Evolutionary conservation across 2,113 vertebrate species (phyloP).

Genomic region (Heterotilapia buettikoferi): DNA sequence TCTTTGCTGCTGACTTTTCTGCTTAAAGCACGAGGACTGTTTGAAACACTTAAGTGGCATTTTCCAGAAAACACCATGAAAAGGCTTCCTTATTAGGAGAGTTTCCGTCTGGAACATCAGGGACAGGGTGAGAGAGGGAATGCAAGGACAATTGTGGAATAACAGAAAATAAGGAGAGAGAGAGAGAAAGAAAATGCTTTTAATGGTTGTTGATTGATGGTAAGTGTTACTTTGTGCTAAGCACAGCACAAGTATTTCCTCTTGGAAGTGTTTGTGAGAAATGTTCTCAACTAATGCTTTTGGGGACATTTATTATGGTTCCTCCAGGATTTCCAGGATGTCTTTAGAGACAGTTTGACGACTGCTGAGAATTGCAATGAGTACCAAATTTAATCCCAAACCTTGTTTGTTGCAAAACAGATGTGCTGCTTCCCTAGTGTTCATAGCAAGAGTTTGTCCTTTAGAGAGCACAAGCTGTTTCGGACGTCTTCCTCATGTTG

Average conservation of each 20-base stretch:
- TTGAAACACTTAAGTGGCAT: not conserved
- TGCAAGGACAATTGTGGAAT: not conserved
- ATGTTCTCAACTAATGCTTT: not conserved
- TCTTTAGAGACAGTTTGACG: not conserved
- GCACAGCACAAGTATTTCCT: not conserved
- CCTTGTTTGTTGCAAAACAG: not conserved
- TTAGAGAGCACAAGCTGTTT: not conserved
- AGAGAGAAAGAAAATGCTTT: not conserved
- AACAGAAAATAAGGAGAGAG: not conserved
- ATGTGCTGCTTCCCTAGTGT: not conserved
- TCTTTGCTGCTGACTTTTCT: not conserved
- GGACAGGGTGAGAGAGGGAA: not conserved
- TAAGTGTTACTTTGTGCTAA: not conserved
- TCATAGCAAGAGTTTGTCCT: not conserved
- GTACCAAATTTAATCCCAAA: not conserved
- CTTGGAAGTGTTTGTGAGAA: not conserved
- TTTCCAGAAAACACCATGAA: not conserved
- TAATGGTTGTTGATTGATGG: not conserved
- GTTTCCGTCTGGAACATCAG: not conserved
- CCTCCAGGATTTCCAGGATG: not conserved
- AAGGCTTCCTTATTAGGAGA: not conserved
- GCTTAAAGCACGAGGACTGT: not conserved
- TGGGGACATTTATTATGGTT: not conserved
- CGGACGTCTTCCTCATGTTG: conserved; percentile 14
- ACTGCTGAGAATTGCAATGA: not conserved